phyloP scores from a whole-genome alignment of 2,113 vertebrate genomes.

The Mohoua ochrocephala region DNA sequence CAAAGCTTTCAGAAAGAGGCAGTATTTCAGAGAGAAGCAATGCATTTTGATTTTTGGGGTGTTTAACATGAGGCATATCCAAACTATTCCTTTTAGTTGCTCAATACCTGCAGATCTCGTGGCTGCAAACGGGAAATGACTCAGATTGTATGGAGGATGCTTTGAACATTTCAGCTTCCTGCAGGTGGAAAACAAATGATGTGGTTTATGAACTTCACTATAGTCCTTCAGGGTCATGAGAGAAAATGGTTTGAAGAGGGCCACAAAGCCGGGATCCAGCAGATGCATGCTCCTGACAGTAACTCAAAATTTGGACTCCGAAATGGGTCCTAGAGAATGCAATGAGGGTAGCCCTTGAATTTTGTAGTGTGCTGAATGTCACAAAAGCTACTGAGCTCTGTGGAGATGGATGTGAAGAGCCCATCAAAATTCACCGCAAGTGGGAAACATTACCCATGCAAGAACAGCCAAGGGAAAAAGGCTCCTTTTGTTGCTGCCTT shows the following conservation, averaged over 20 bases:
- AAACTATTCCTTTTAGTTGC: not conserved
- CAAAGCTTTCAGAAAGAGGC: constrained; percentile 3
- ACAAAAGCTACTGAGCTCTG: not conserved
- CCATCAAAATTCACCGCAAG: not conserved
- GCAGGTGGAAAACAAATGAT: not conserved
- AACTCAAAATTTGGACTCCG: not conserved
- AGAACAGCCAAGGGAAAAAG: not conserved
- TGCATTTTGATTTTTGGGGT: not conserved
- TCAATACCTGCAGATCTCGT: not conserved
- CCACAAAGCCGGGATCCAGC: not conserved
- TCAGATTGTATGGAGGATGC: not conserved
- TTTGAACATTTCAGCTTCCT: not conserved
- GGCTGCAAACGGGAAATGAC: not conserved
- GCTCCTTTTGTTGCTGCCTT: not conserved
- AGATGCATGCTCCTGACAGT: not conserved
- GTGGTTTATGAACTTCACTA: not conserved
- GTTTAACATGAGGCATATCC: not conserved
- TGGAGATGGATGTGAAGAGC: not conserved
- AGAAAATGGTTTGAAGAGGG: not conserved
- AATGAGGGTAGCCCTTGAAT: not conserved
- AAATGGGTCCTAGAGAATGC: not conserved
- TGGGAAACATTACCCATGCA: not conserved
- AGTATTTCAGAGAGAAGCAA: not conserved
- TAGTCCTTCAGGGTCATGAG: not conserved
- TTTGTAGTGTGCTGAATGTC: not conserved